These are phyloP conservation scores for Rhinophrynus dorsalis DNA, from an alignment of 2,797 vertebrate genomes.

Conservation along the genomic window DNA sequence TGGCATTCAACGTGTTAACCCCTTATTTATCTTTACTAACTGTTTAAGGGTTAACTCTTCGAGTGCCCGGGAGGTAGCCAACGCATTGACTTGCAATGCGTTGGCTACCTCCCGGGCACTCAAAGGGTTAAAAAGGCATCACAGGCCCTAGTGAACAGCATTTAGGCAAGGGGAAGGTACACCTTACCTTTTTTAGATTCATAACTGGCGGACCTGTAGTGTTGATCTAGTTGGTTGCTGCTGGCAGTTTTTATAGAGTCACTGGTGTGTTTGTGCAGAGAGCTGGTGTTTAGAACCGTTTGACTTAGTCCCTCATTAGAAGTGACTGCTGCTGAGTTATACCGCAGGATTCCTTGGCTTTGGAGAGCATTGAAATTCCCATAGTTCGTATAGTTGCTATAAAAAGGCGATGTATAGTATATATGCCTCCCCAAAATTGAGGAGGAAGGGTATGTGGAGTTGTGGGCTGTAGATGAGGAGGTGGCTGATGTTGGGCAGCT, in stretches of 20 bases:
- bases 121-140: too few relatives aligned
- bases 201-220: conserved; percentile 84
- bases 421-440: conserved; percentile 94
- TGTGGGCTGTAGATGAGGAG: conserved; percentile 76
- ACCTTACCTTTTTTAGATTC: conserved; percentile 97
- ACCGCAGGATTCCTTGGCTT: conserved; percentile 92
- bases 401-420: conserved; percentile 98
- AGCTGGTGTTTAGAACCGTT: conserved; percentile 69
- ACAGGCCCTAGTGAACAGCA: too few relatives aligned
- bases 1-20: too few relatives aligned
- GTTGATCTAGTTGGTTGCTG: conserved; percentile 81
- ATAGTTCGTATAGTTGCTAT: conserved; percentile 96
- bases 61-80: too few relatives aligned
- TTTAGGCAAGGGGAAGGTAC: too few relatives aligned
- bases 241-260: conserved; percentile 86
- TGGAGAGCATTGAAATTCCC: conserved; percentile 93
- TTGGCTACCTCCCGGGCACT: too few relatives aligned
- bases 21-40: too few relatives aligned
- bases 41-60: too few relatives aligned
- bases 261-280: conserved; percentile 80
- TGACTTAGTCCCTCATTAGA: conserved; percentile 78
- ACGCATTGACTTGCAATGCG: too few relatives aligned
- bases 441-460: conserved; percentile 83
- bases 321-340: conserved; percentile 81
- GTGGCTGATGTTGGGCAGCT: conserved; percentile 74